Conservation (phyloP, 2,797 vertebrate genomes). For the Chrysocyon brachyurus region DNA sequence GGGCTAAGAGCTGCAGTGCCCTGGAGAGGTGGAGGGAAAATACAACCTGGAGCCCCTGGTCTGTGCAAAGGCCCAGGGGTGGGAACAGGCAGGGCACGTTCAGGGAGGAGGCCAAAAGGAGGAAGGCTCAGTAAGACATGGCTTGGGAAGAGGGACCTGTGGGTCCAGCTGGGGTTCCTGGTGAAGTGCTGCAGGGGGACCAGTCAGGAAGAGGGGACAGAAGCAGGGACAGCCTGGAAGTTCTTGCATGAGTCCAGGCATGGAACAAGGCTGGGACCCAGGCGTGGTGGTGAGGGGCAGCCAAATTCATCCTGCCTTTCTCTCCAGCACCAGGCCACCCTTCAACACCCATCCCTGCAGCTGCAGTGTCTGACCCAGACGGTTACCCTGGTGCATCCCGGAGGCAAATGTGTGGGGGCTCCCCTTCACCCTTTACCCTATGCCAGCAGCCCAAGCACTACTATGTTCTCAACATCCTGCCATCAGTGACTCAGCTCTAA, state of each 20-base stretch:
- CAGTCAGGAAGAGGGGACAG: neutral
- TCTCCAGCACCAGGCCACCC: accelerated
- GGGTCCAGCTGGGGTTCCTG: neutral
- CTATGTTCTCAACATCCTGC: neutral
- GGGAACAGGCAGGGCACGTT: neutral
- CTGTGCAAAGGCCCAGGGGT: neutral
- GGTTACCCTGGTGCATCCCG: accelerated
- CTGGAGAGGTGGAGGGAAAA: accelerated
- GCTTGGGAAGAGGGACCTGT: neutral
- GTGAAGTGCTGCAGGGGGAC: neutral
- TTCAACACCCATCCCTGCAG: accelerated
- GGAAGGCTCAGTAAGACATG: neutral
- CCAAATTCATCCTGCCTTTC: neutral
- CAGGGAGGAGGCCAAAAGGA: neutral
- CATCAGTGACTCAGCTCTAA: neutral
- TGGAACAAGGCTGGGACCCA: accelerated
- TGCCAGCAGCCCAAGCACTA: accelerated
- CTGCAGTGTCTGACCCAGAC: accelerated
- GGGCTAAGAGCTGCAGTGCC: neutral
- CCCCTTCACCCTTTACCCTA: neutral
- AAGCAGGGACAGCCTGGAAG: neutral
- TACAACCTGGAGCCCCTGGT: accelerated
- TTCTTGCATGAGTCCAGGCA: neutral
- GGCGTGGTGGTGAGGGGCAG: accelerated
- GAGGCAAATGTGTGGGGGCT: neutral